Evolutionary conservation across 2,797 vertebrate genomes (phyloP), one percentile per base, ranked within the genome.

Genomic region (Prunella strophiata): DNA sequence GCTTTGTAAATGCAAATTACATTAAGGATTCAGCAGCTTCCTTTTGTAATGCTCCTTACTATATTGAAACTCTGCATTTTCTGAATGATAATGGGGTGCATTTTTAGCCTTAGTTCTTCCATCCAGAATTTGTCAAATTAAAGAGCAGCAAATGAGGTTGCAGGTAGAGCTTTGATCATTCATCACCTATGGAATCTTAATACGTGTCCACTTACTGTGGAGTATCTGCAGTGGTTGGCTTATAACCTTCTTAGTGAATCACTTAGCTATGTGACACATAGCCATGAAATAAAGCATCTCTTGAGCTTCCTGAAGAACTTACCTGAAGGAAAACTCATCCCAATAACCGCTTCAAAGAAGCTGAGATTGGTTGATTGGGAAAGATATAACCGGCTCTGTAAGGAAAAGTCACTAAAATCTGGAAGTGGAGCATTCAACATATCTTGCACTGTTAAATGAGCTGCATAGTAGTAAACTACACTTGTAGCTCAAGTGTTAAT

Each of bases 341-440:
- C 1, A 62, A 3, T 25, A 80, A 62, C 25, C 68, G 20, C n/a
- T 74, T 92, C 62, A 85, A 16, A 57, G 32, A 91, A 78, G 32
- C 27, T 58, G 30, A 68, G 29, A 48, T 32, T 29, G 22, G 3
- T 13, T 62, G 34, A 5, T 62, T 14, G 15, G 26, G 42, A 36
- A 54, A 55, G 27, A 27, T 1, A 0, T 61, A 66, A 38, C 19
- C 0, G 0, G 15, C 20, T 87, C 16, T 3, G 1, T 62, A 23
- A 65, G 20, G 22, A 91, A 30, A 5, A 13, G 20, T 74, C 36
- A 20, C 1, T 75, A 16, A 91, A 89, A 40, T n/a, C 13, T 55
- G 5, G 3, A 84, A 75, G 34, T 36, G 11, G 25, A 72, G 18
- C 13, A 10, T 84, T 66, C 23, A 50, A 3, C 19, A 12, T 4